phyloP scores from a whole-genome alignment of 2,888 invertebrate species.

The Griposia aprilina region DNA sequence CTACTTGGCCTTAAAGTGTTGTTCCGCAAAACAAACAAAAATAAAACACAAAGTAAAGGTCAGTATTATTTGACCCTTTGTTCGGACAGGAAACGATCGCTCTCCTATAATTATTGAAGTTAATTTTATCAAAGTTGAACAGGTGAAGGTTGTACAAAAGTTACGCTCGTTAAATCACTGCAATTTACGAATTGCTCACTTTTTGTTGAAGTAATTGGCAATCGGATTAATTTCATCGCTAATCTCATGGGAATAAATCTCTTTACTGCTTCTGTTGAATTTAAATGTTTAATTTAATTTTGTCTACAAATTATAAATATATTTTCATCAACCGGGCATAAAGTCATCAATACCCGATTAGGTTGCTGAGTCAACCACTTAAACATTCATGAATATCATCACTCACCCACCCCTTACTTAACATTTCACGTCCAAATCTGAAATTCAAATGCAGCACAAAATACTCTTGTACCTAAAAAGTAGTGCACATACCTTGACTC shows the following conservation, averaged over 20 bases:
- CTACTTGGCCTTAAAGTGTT: neutral
- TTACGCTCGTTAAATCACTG: constrained; percentile 11
- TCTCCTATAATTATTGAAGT: constrained; percentile 32
- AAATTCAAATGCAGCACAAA: constrained; percentile 60
- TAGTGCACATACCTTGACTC: constrained; percentile 69
- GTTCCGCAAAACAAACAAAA: constrained; percentile 17
- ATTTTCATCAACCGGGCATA: neutral
- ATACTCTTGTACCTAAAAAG: constrained; percentile 49
- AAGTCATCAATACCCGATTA: neutral
- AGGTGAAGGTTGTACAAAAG: constrained; percentile 48
- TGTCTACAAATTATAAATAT: neutral
- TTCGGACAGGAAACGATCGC: constrained; percentile 48
- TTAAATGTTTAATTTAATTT: constrained; percentile 12
- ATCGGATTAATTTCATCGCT: neutral
- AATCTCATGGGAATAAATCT: constrained; percentile 13
- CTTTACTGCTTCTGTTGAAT: neutral
- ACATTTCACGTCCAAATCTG: constrained; percentile 46
- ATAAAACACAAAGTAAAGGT: constrained; percentile 50
- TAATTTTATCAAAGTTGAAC: constrained; percentile 37
- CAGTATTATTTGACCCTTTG: constrained; percentile 46
- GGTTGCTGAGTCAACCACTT: neutral
- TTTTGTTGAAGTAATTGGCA: constrained; percentile 30
- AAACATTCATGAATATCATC: constrained; percentile 13
- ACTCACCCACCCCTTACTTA: constrained; percentile 12
- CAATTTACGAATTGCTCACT: constrained; percentile 33